These are phyloP conservation scores for Tauraco hartlaubi DNA, from an alignment of 2,797 vertebrate genomes.

Conservation along the genomic window DNA sequence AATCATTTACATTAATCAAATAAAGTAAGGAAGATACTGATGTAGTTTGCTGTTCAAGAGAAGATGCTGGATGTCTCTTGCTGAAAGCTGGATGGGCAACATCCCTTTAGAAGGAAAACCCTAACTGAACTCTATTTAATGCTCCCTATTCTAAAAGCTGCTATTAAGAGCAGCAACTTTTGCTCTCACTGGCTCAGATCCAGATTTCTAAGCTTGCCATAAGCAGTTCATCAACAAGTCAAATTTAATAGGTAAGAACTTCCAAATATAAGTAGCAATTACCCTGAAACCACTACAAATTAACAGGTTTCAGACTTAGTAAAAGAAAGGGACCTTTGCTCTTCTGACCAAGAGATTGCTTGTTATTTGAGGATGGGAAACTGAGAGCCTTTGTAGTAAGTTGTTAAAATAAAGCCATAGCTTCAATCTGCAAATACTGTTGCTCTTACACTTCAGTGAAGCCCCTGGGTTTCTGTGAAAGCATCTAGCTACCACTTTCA, in stretches of 20 bases:
- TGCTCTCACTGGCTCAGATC: neutral
- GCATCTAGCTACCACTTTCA: neutral
- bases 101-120: neutral
- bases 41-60: conserved; percentile 11
- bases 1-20: conserved; percentile 75
- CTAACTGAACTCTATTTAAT: neutral
- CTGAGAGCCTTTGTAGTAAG: neutral
- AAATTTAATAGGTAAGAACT: neutral
- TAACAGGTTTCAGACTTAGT: neutral
- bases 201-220: neutral
- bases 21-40: conserved; percentile 46
- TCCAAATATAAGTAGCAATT: neutral
- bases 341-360: neutral
- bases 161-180: neutral
- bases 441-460: neutral
- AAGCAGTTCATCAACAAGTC: neutral
- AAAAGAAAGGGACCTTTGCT: neutral
- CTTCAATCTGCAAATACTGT: neutral
- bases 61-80: neutral
- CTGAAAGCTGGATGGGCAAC: neutral
- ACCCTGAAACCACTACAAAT: neutral
- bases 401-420: neutral
- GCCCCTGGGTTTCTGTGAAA: neutral
- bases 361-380: neutral
- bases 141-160: neutral